Percentiles rank a stretch among this genome's conserved stretches.
Conservation (phyloP, 37 sponge, comb jelly and placozoan species). For the Ianthella basta region DNA sequence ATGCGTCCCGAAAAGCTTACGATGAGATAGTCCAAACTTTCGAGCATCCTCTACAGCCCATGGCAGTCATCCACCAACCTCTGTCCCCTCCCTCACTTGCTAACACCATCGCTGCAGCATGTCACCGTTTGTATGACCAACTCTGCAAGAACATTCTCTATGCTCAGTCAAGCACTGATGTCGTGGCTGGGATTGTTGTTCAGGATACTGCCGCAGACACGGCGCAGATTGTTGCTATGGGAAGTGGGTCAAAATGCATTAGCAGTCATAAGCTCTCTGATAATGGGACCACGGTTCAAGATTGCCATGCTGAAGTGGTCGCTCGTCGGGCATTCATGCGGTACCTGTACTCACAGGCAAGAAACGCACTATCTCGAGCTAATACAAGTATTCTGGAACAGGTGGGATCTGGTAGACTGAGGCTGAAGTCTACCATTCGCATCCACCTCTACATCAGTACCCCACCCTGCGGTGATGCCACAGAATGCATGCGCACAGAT, state of each 20-base stretch:
- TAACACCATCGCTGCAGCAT: not conserved
- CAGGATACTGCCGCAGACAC: not conserved
- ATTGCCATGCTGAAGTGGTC: slow-evolving; percentile 23
- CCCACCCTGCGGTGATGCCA: slow-evolving; percentile 32
- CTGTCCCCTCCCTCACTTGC: not conserved
- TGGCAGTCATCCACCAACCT: too few species aligned
- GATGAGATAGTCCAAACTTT: not conserved
- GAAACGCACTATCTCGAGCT: too few species aligned
- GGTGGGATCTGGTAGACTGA: not conserved
- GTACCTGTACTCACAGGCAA: slow-evolving; percentile 9
- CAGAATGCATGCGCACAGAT: not conserved
- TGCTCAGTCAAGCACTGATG: slow-evolving; percentile 16
- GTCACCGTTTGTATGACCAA: not conserved
- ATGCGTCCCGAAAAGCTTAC: not conserved
- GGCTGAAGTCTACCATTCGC: not conserved
- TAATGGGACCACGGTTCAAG: not conserved
- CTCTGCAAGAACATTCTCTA: not conserved
- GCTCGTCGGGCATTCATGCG: slow-evolving; percentile 10
- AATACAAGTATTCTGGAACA: too few species aligned
- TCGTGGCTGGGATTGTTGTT: slow-evolving; percentile 11
- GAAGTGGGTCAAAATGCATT: slow-evolving; percentile 20
- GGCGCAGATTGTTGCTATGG: not conserved
- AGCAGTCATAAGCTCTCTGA: not conserved
- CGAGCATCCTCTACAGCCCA: not conserved
- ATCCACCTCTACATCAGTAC: slow-evolving; percentile 21